Conservation (phyloP, 2,113 vertebrate species). For the Gallinago paraguaiae region DNA sequence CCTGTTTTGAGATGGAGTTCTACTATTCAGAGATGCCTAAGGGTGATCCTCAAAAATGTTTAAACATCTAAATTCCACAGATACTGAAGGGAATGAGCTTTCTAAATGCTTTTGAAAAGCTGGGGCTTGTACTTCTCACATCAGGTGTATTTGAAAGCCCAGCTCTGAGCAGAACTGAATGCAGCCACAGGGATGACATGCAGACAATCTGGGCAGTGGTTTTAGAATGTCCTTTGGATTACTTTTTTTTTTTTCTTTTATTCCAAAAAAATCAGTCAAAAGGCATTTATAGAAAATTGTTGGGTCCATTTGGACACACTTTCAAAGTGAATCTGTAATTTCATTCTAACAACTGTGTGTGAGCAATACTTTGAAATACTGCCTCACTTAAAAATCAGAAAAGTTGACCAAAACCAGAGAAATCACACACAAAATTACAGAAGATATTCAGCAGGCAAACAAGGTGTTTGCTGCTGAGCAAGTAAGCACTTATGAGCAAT, state of each 20-base stretch:
- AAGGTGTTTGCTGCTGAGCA: background rate
- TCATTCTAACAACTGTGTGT: background rate
- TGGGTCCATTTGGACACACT: background rate
- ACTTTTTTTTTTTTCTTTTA: background rate
- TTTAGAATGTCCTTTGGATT: background rate
- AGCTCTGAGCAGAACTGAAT: background rate
- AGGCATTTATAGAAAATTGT: background rate
- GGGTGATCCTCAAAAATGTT: slow-evolving; percentile 24
- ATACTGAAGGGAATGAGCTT: slow-evolving; percentile 6
- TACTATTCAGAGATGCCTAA: slow-evolving; percentile 22
- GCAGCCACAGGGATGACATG: background rate
- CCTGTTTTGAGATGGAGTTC: background rate
- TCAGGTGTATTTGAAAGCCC: background rate
- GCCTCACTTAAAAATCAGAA: background rate
- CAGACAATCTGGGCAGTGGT: background rate
- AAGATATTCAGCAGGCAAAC: background rate
- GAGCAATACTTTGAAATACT: background rate
- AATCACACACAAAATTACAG: background rate
- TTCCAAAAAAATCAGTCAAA: background rate
- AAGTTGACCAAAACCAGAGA: background rate
- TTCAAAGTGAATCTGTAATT: background rate
- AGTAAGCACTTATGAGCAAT: background rate
- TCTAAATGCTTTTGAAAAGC: slow-evolving; percentile 21
- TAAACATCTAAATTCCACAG: slow-evolving; percentile 14
- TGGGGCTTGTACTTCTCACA: background rate